Evolutionary conservation across 53 echinoderm and acorn worm species (phyloP).

Genomic region (Arbacia lixula): DNA sequence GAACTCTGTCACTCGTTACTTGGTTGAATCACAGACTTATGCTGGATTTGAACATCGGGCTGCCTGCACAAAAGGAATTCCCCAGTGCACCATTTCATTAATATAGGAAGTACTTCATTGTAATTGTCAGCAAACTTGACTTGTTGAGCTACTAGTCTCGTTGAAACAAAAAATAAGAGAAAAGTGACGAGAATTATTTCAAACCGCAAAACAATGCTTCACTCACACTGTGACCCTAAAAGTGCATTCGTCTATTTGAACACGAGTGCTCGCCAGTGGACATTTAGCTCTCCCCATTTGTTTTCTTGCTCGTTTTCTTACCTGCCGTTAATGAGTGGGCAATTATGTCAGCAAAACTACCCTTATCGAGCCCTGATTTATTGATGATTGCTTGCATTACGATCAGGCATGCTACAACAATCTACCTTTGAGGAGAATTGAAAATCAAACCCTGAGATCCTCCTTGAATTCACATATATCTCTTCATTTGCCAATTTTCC

Average conservation of each 20-base stretch:
- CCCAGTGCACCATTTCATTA: constrained; percentile 26
- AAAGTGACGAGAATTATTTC: constrained; percentile 22
- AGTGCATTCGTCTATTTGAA: constrained; percentile 50
- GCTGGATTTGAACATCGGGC: neutral
- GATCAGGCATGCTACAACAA: constrained; percentile 5
- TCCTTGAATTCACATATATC: neutral
- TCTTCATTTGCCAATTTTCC: neutral
- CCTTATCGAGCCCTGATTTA: constrained; percentile 22
- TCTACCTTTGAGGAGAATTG: neutral
- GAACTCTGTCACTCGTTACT: constrained; percentile 14
- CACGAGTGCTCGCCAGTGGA: constrained; percentile 1
- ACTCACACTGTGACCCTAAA: constrained; percentile 19
- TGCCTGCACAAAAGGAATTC: constrained; percentile 18
- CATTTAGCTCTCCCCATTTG: constrained; percentile 19
- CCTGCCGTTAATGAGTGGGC: constrained; percentile 42
- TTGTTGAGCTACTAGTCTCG: constrained; percentile 33
- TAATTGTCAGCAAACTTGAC: constrained; percentile 33
- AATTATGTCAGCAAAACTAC: constrained; percentile 44
- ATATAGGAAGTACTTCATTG: constrained; percentile 51
- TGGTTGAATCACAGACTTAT: constrained; percentile 46
- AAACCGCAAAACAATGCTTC: neutral
- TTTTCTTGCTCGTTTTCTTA: constrained; percentile 12
- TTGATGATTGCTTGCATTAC: constrained; percentile 47
- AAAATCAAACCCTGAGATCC: neutral
- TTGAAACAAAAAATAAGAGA: neutral